Conservation (phyloP, 2,797 vertebrate species). For the Urocyon cinereoargenteus region DNA sequence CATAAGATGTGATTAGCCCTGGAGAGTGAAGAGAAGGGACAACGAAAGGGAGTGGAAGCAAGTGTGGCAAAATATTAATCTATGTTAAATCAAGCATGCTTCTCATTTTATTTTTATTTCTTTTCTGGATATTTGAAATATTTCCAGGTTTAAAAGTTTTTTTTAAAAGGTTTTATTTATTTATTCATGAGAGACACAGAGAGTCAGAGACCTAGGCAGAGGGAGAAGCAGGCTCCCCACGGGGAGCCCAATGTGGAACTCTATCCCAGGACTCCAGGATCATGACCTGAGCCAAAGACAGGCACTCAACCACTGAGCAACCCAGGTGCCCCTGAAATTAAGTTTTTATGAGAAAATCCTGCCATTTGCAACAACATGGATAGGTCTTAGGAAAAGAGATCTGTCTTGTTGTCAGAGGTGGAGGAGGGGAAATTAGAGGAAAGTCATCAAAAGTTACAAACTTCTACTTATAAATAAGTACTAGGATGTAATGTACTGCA, state of each 20-base stretch:
- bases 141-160: not conserved
- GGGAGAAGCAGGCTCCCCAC: too few species aligned
- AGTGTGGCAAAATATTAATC: not conserved
- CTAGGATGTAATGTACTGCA: not conserved
- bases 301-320: too few species aligned
- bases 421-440: not conserved
- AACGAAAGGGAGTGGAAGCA: not conserved
- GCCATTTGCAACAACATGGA: not conserved
- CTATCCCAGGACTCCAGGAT: too few species aligned
- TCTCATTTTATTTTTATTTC: not conserved
- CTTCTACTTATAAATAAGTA: not conserved
- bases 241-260: too few species aligned
- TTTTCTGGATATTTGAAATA: conserved; percentile 33
- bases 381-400: not conserved
- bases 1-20: not conserved
- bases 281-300: too few species aligned
- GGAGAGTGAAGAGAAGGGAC: not conserved
- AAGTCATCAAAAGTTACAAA: not conserved
- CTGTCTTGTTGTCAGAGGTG: not conserved
- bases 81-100: not conserved
- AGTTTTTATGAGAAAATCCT: not conserved
- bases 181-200: too few species aligned
- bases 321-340: not conserved
- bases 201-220: too few species aligned
- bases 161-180: too few species aligned